A percentile compares a stretch with the other conserved stretches of the same genome.
Conservation (phyloP, 2,888 invertebrate species). For the Habrosyne pyritoides region DNA sequence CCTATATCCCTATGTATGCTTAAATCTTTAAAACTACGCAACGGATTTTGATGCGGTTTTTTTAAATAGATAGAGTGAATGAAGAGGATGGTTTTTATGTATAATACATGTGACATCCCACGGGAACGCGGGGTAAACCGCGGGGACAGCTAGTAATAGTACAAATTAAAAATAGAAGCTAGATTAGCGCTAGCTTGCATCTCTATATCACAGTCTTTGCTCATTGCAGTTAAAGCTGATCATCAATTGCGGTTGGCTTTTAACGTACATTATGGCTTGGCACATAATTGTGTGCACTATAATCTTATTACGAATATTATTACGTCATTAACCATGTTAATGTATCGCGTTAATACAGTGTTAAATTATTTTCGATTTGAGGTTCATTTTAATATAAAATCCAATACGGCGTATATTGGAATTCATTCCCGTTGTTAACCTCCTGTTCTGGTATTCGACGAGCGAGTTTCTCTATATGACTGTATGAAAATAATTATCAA, state of each 20-base stretch:
- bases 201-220: neutral
- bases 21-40: no score
- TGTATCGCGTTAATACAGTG: neutral
- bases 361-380: neutral
- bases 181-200: neutral
- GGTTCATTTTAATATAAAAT: neutral
- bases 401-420: neutral
- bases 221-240: neutral
- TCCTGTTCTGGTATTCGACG: neutral
- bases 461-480: neutral
- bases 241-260: neutral
- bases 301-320: slow-evolving; percentile 5
- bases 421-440: neutral
- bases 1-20: no score
- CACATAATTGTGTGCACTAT: neutral
- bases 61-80: no score
- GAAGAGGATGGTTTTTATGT: no score
- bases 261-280: neutral
- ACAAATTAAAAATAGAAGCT: neutral
- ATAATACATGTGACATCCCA: no score
- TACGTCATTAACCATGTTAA: neutral
- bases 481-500: neutral
- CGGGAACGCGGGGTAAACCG: no score
- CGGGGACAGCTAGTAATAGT: no score
- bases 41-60: no score